Percentiles rank a stretch among this genome's conserved stretches.
Evolutionary conservation across 2,797 vertebrate species (phyloP).

Genomic region (Enteromius argenteus): DNA sequence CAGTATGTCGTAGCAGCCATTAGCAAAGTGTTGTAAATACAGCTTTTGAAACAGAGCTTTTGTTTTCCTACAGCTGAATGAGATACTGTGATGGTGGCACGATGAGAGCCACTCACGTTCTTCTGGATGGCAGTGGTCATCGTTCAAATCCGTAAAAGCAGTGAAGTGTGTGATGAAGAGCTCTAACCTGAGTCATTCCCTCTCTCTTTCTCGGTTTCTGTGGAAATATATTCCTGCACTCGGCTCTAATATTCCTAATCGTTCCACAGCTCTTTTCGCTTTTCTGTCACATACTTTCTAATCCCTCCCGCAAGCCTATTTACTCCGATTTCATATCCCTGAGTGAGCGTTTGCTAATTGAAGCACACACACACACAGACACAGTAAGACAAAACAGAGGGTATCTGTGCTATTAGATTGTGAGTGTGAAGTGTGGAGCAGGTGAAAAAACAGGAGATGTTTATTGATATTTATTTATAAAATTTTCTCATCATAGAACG

Average conservation of each 20-base stretch:
- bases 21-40: no score
- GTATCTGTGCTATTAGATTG: slow-evolving; percentile 54
- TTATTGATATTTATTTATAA: slow-evolving; percentile 4
- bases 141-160: neutral
- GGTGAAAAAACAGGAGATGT: neutral
- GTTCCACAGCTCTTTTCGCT: neutral
- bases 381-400: slow-evolving; percentile 62
- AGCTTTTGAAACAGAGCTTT: neutral
- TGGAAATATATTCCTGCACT: neutral
- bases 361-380: neutral
- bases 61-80: neutral
- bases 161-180: slow-evolving; percentile 21
- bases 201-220: neutral
- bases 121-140: slow-evolving; percentile 11
- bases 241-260: slow-evolving; percentile 4
- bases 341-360: slow-evolving; percentile 1
- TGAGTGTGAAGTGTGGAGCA: neutral
- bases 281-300: slow-evolving; percentile 24
- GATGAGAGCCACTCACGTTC: neutral
- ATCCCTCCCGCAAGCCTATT: slow-evolving; percentile 14
- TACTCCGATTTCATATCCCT: neutral
- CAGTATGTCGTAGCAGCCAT: neutral
- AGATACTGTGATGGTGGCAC: neutral
- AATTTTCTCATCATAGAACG: neutral
- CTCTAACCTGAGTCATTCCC: neutral